These are phyloP conservation scores for Drosophila neonasuta DNA, from an alignment of 2,888 invertebrate species.

Conservation along the genomic window DNA sequence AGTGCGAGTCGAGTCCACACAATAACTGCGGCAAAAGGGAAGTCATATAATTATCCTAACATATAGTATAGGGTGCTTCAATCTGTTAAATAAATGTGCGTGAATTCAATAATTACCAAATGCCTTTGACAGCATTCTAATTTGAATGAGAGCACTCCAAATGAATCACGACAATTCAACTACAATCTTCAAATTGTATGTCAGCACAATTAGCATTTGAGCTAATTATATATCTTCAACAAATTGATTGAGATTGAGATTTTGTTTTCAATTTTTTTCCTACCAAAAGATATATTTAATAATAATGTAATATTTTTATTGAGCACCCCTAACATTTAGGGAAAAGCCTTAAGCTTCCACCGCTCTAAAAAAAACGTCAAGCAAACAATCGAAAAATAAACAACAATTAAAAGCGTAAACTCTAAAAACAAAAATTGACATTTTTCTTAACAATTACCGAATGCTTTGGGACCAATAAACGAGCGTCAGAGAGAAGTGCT, in stretches of 20 bases:
- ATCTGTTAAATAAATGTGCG: slow-evolving; percentile 26
- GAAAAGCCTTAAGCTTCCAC: neutral
- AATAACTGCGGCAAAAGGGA: neutral
- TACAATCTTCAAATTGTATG: neutral
- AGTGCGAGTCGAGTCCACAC: neutral
- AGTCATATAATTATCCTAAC: slow-evolving; percentile 5
- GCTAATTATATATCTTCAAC: neutral
- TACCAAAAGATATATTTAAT: no score
- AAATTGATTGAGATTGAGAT: no score
- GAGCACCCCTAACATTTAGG: neutral
- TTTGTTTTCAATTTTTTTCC: neutral
- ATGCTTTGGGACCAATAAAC: slow-evolving; percentile 11
- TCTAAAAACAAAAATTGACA: neutral
- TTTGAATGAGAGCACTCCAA: neutral
- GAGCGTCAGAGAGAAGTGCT: neutral
- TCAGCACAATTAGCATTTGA: neutral
- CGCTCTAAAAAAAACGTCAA: neutral
- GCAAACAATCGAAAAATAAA: neutral
- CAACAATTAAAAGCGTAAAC: neutral
- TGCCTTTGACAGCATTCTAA: neutral
- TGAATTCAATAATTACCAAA: slow-evolving; percentile 14
- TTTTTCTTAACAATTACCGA: slow-evolving; percentile 6
- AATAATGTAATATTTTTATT: neutral
- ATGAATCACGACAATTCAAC: neutral
- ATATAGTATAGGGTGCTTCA: slow-evolving; percentile 18